Evolutionary conservation across 1,140 invertebrate genomes (phyloP), one percentile per base, ranked within the genome.

Genomic region (Pseudomyrmex flavicornis): DNA sequence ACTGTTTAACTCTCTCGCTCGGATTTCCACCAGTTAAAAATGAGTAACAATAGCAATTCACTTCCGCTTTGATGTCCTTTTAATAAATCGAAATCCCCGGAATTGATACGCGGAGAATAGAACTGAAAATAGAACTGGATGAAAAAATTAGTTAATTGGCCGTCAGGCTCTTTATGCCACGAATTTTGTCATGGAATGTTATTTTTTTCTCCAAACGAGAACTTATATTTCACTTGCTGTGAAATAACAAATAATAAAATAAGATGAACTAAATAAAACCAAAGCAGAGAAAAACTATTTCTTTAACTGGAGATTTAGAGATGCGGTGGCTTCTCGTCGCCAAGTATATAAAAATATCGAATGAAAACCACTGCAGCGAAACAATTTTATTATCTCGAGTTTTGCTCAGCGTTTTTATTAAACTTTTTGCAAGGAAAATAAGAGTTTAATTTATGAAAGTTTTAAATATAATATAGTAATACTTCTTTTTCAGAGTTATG

Each of bases 1-100:
- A 54, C 65, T 80, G 76, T 80, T 80, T 80, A 80, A 80, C 20
- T 70, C 54, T 80, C 75, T 79, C 35, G 35, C 65, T 59, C 54
- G 20, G 66, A 59, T 80, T 80, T 80, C 44, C n/a, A 48, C 68
- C 50, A 17, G 68, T 80, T 80, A 80, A 72, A 80, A 80, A 80
- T 80, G 66, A 72, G 54, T 80, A 80, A 80, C 76, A 80, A 80
- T 80, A 80, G 76, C 66, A 70, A 80, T 72, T 59, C 66, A 72
- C 66, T 70, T 80, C 66, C 54, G 66, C 76, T 80, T 80, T 80
- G 76, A 80, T 80, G 76, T 80, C 46, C 66, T 72, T 80, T 80
- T 80, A 50, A 80, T 80, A 80, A 35, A 80, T 80, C 76, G 66
- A 80, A 58, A 72, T 72, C 44, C 66, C 20, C 66, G 44, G 66